These are phyloP conservation scores for Danaus chrysippus DNA, from an alignment of 2,888 invertebrate species.

Conservation along the genomic window DNA sequence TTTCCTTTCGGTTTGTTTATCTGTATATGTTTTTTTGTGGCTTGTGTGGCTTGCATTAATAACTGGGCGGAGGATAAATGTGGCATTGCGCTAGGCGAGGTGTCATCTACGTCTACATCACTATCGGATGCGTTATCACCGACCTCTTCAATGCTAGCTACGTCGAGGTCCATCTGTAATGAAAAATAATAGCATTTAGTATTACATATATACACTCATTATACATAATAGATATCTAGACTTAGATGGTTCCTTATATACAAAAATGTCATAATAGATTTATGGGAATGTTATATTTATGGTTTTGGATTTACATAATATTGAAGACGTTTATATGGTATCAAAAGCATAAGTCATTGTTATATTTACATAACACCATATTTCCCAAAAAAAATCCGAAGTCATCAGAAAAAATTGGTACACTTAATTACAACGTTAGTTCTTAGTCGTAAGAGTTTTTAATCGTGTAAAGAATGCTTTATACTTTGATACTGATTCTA, in stretches of 20 bases:
- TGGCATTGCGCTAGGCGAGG: conserved; percentile 40
- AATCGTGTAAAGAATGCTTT: too few species aligned
- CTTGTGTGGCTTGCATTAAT: conserved; percentile 60
- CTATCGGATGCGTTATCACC: conserved; percentile 63
- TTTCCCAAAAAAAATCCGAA: too few species aligned
- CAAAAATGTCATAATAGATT: too few species aligned
- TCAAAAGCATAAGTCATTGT: too few species aligned
- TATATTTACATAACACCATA: too few species aligned
- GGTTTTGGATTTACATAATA: too few species aligned
- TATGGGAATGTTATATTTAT: too few species aligned
- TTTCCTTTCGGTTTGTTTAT: conserved; percentile 45
- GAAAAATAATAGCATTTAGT: neutral
- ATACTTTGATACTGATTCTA: too few species aligned
- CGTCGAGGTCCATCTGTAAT: conserved; percentile 49
- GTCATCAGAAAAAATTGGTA: too few species aligned
- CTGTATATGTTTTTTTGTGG: conserved; percentile 36
- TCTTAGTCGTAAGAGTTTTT: too few species aligned
- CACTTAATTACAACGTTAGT: too few species aligned
- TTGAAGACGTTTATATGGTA: too few species aligned
- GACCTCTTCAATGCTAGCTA: conserved; percentile 51
- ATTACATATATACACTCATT: neutral
- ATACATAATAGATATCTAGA: neutral
- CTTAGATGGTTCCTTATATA: neutral
- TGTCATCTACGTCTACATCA: conserved; percentile 70
- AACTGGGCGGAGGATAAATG: conserved; percentile 65